A percentile compares a stretch with the other conserved stretches of the same genome.
Evolutionary conservation across 2,888 invertebrate genomes (phyloP).

Genomic region (Ptychoptera albimana): DNA sequence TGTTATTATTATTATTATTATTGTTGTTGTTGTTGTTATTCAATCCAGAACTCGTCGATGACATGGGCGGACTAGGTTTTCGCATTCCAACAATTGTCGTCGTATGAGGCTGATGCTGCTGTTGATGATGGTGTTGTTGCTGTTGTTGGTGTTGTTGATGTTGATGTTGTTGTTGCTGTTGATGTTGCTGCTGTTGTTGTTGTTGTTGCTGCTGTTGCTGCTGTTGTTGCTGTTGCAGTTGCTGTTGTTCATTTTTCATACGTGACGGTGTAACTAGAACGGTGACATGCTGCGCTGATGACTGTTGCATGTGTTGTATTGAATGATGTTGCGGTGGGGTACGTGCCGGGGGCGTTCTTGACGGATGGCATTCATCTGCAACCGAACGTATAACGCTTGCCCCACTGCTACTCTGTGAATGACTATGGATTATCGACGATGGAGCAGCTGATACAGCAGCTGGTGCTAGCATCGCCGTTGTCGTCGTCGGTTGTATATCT

Average conservation of each 20-base stretch:
- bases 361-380: slow-evolving; percentile 20
- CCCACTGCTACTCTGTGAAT: slow-evolving; percentile 8
- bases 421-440: background rate
- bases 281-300: slow-evolving; percentile 29
- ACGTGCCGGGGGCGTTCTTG: slow-evolving; percentile 16
- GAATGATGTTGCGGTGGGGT: slow-evolving; percentile 15
- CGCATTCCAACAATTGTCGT: background rate
- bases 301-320: slow-evolving; percentile 15
- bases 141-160: no score
- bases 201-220: slow-evolving; percentile 23
- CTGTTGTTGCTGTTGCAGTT: slow-evolving; percentile 17
- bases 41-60: no score
- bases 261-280: slow-evolving; percentile 36
- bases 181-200: slow-evolving; percentile 17
- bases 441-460: slow-evolving; percentile 7
- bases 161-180: background rate
- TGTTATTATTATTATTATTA: no score
- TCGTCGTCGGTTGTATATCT: slow-evolving; percentile 26
- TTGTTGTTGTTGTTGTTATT: no score
- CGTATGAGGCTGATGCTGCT: background rate
- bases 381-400: slow-evolving; percentile 29
- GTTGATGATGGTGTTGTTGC: slow-evolving; percentile 4
- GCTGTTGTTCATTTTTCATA: slow-evolving; percentile 27
- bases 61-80: no score
- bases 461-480: slow-evolving; percentile 9